Base-by-base conservation (phyloP, 2,797 vertebrate species). In the Okamejei kenojei region DNA sequence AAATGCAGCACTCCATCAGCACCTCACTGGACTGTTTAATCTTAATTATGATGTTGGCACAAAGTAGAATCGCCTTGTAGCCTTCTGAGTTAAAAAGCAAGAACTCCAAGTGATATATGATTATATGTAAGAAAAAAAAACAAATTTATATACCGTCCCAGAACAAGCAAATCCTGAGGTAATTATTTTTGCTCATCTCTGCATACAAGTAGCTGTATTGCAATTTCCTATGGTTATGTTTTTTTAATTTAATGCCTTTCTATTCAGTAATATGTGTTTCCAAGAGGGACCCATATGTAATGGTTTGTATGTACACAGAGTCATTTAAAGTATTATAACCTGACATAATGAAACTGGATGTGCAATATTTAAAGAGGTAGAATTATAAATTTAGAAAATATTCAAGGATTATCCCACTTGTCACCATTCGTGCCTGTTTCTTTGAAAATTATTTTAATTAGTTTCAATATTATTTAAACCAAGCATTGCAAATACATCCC, bases 401-500 rank as follows among this genome's bases (percentile, higher is more conserved):
- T 15, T 45, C 35, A 13, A 11, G 35, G 21, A 74, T 15, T 54
- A 10, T 7, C 38, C 74, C 68, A 91, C 32, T 26, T 54, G 38
- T 21, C 63, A 4, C 78, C n/a, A 78, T n/a, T n/a, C n/a, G 15
- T 38, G 0, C 1, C 15, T 86, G 26, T n/a, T 74, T 91, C 35
- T 91, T 74, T 73, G 90, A 91, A 45, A 91, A 35, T 74, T 9
- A 54, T 91, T 54, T 73, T n/a, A n/a, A 91, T 74, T 54, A 54
- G 71, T 71, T 45, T 13, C 1, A 5, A 15, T 91, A 91, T 7
- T 74, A 91, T 23, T 91, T 73, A n/a, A 91, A 91, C 23, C 71
- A 10, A 91, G 68, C 38, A 73, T 19, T 17, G 35, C 15, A 17
- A 15, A 35, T 32, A 65, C 61, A 11, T 65, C 84, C n/a, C 17